Conservation (phyloP, 2,113 vertebrate genomes). For the Mormyrus iriodes region DNA sequence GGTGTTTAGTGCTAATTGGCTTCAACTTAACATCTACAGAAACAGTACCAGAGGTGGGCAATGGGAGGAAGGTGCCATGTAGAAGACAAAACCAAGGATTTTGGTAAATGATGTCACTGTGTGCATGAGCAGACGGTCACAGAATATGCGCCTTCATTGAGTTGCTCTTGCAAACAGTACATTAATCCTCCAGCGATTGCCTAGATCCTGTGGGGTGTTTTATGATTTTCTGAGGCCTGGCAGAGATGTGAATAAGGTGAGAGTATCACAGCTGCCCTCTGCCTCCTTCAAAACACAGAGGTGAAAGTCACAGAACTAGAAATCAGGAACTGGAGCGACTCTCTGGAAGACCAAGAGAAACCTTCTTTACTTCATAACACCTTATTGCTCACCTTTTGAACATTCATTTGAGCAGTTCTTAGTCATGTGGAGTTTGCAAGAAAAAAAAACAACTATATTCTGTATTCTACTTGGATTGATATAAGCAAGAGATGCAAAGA, state of each 20-base stretch:
- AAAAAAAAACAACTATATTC: not conserved
- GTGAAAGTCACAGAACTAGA: not conserved
- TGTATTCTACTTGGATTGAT: not conserved
- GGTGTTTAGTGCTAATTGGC: not conserved
- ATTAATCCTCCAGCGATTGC: not conserved
- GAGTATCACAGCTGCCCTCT: not conserved
- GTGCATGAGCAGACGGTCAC: not conserved
- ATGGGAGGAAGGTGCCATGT: not conserved
- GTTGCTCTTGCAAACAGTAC: not conserved
- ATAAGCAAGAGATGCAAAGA: not conserved
- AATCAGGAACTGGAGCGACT: not conserved
- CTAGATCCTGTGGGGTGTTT: not conserved
- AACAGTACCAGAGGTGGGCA: not conserved
- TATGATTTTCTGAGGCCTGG: not conserved
- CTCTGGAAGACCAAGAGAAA: not conserved
- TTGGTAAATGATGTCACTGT: not conserved
- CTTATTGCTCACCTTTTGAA: not conserved
- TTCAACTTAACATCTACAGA: not conserved
- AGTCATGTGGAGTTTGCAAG: not conserved
- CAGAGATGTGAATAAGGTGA: not conserved
- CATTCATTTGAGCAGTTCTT: not conserved
- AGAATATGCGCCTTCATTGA: not conserved
- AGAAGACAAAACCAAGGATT: not conserved
- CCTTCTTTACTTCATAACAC: not conserved
- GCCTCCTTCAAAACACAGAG: not conserved